Evolutionary conservation across 2,113 vertebrate genomes (phyloP), one percentile per base, ranked within the genome.

Genomic region (Phoenicopterus ruber): DNA sequence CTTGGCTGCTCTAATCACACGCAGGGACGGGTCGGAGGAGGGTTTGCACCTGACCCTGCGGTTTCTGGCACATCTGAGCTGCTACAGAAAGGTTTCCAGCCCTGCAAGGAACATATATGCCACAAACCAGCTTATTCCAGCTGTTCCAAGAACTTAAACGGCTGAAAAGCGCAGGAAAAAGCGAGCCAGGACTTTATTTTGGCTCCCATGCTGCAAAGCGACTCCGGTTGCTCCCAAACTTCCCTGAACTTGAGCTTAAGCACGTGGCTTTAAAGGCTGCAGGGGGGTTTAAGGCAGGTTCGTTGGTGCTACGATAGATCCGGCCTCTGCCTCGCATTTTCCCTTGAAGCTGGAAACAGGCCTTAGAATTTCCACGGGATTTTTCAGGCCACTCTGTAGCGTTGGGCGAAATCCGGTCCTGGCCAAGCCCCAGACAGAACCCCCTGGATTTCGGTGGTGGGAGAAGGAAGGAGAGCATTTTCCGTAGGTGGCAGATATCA

Each of bases 351-450:
- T 82, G 44, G 46, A 29, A 76, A 54, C 9, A 12, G 44, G 49
- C 18, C 76, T 9, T 21, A 20, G 22, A 3, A 24, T 46, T 28
- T 20, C 42, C 25, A 3, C 2, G 3, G 28, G n/a, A 16, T 46
- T 49, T 57, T 70, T 49, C 32, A 21, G 55, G 62, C 14, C 28
- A 7, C 13, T 34, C 17, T 0, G 5, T 42, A 11, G 47, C 4
- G 0, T 0, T 5, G 29, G 40, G 24, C 16, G 32, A 74, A 80
- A 67, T 25, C 31, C 0, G 0, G 20, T 16, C 40, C 16, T 11
- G 20, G 34, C 38, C 44, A 73, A 50, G 57, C 5, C n/a, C 17
- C 40, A n/a, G 40, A 28, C 50, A 49, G 49, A 81, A 40, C 12
- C n/a, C 11, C 63, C 70, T 21, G 2, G 2, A 29, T 40, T 29